A percentile compares a stretch with the other conserved stretches of the same genome.
These are phyloP conservation scores for Cyphomyrus plagiostoma DNA, from an alignment of 2,113 vertebrate species.

Conservation along the genomic window DNA sequence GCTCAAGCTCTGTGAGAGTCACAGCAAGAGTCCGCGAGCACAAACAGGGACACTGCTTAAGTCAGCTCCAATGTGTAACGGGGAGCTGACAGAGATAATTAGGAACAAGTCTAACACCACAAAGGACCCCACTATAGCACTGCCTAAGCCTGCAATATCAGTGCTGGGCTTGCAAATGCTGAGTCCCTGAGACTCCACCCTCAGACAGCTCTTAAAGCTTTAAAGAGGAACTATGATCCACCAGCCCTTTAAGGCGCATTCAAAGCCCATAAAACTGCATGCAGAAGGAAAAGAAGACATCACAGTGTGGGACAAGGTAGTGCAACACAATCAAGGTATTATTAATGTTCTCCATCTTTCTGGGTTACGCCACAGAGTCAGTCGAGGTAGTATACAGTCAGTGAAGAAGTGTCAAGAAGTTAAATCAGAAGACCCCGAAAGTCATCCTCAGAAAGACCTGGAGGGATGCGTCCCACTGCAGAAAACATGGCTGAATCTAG, in stretches of 20 bases:
- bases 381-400: not conserved
- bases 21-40: not conserved
- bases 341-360: not conserved
- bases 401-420: not conserved
- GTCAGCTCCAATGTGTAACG: conserved; percentile 37
- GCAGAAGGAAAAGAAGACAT: not conserved
- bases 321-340: not conserved
- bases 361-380: not conserved
- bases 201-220: not conserved
- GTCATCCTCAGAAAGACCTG: not conserved
- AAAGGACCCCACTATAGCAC: conserved; percentile 6
- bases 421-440: not conserved
- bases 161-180: conserved; percentile 10
- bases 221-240: conserved; percentile 8
- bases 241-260: not conserved
- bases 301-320: not conserved
- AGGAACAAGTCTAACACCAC: conserved; percentile 29
- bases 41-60: conserved; percentile 11
- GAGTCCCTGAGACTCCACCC: not conserved
- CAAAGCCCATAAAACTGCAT: not conserved
- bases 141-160: conserved; percentile 23
- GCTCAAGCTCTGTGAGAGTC: not conserved
- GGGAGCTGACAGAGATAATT: conserved; percentile 37
- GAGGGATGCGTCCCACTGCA: not conserved
- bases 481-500: not conserved